A percentile compares a stretch with the other conserved stretches of the same genome.
Conservation (phyloP, 2,797 vertebrate species). For the Phaenicophaeus curvirostris region DNA sequence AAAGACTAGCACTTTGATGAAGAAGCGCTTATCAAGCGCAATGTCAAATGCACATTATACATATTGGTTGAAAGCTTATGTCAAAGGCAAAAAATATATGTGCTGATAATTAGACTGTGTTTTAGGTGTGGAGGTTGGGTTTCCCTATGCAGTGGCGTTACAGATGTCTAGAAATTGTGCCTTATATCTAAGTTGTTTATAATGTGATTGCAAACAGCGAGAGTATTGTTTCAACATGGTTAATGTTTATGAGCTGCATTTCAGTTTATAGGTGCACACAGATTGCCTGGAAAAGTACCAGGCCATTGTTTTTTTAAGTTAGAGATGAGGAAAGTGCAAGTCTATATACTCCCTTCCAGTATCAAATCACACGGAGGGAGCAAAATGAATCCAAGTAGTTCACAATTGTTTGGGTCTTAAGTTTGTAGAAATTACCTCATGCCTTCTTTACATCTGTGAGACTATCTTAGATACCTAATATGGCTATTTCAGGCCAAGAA, state of each 20-base stretch:
- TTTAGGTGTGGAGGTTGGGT: background rate
- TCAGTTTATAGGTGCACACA: constrained; percentile 50
- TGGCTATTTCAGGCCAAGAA: background rate
- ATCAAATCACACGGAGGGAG: background rate
- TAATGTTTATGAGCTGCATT: constrained; percentile 46
- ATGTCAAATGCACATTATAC: background rate
- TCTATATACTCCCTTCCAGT: background rate
- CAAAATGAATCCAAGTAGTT: background rate
- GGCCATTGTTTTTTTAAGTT: constrained; percentile 25
- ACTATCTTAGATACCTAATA: background rate
- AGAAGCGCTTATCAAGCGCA: background rate
- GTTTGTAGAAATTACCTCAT: background rate
- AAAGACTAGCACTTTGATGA: background rate
- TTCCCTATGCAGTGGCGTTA: background rate
- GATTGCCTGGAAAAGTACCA: constrained; percentile 55
- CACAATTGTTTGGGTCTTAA: background rate
- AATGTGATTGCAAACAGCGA: constrained; percentile 10
- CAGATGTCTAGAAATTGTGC: constrained; percentile 43
- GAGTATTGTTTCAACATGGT: constrained; percentile 47
- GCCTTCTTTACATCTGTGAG: background rate
- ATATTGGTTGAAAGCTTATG: background rate
- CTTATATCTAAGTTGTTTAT: constrained; percentile 42
- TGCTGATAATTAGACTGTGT: background rate
- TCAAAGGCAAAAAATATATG: background rate
- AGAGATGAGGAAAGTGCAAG: constrained; percentile 6